Evolutionary conservation across 1,140 invertebrate species (phyloP), one percentile per base, ranked within the genome.

Genomic region (Zaprionus capensis): DNA sequence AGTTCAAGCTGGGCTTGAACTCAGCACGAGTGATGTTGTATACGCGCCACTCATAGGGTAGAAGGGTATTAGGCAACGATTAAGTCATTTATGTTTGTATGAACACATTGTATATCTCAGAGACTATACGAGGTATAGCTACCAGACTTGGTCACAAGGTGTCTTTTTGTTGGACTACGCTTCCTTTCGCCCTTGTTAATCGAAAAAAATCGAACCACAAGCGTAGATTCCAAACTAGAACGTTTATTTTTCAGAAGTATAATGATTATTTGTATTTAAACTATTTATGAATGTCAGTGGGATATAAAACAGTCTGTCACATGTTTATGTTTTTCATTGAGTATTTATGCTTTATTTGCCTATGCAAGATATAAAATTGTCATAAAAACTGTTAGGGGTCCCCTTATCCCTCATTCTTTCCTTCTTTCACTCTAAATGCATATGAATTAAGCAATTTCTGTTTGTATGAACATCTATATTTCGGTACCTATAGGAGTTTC

Each of bases 291-390:
- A 26, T 26, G 5, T 26, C 4, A 26, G 26, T 26, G 5, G 5
- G 26, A 0, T 26, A 26, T 26, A 26, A 26, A 26, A 15, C 36
- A 38, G 4, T 38, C 5, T 4, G 15, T 14, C 14, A 6, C 1
- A 1, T 14, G 14, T 12, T 12, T 38, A 14, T 38, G 14, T 38
- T 38, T 38, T 38, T 38, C 12, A 38, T 12, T 4, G 5, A 12
- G 0, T 38, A 14, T 38, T 38, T 38, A 11, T 84, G 81, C 66
- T 84, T 81, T 85, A 81, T 81, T 81, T 84, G 82, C 80, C 72
- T 80, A 73, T 17, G 6, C 80, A 80, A 76, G 72, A 86, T 87
- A 86, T 86, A 82, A 87, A 87, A 87, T 55, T 87, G 83, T 79
- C 84, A 83, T 88, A 87, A 87, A 87, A 87, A 80, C 70, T 68